Evolutionary conservation across 92 coral and sea anemone genomes (phyloP), one percentile per base, ranked within the genome.

Genomic region (Phenganax marumi): DNA sequence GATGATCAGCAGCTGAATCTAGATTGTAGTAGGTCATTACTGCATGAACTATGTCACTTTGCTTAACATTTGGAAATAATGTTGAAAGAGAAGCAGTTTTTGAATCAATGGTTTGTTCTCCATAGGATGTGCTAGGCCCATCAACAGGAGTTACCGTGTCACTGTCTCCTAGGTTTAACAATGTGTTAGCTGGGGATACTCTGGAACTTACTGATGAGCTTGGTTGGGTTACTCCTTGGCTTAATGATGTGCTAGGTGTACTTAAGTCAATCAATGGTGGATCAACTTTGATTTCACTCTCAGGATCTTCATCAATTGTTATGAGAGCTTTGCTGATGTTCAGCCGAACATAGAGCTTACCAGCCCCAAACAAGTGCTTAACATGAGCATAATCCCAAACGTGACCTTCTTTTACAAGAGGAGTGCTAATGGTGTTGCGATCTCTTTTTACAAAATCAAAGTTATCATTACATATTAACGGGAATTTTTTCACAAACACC

Each of bases 341-440:
- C 74, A 75, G 52, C 14, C 82, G 83, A 33, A 84, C 82, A 61
- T 84, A 84, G 23, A 84, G 79, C 64, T 64, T 84, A 52, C 87
- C 87, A 74, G 87, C 73, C 52, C 87, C 87, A 84, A 82, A 73
- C 68, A 73, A 70, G 53, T 84, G 87, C 51, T 75, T 84, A 3
- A 84, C 82, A 84, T 84, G 87, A 75, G 87, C 82, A 75, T 84
- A 84, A 49, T 84, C 87, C 87, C 82, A 75, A 8, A 10, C 23
- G 86, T 71, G 86, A 16, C 81, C 86, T 70, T 71, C 86, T 64
- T 82, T 84, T 52, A 84, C 82, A 46, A 84, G 82, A 11, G 87
- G 76, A 16, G 79, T 84, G 53, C 54, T 57, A 62, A 84, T 61
- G 18, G 75, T 75, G 55, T 84, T 84, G 11, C 83, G 51, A 12